Conservation (phyloP, 2,888 invertebrate species). For the Apamea epomidion region DNA sequence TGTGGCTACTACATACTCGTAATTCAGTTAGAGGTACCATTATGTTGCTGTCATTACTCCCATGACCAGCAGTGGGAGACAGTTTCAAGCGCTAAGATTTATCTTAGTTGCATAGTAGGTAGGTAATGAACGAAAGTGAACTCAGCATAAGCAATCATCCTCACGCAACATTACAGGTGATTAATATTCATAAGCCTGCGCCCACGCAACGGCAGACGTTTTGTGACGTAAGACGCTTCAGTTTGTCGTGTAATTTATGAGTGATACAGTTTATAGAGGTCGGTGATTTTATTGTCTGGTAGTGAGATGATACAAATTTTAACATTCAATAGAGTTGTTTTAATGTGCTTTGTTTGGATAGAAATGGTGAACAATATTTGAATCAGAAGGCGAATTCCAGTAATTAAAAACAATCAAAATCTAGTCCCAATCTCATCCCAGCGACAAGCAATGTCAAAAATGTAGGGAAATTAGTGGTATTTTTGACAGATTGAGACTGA, state of each 20-base stretch:
- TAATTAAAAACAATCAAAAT: too few relatives aligned
- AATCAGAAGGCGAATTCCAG: too few relatives aligned
- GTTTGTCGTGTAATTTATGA: slow-evolving; percentile 24
- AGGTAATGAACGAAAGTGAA: slow-evolving; percentile 23
- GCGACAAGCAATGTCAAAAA: too few relatives aligned
- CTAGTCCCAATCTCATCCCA: too few relatives aligned
- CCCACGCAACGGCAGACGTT: slow-evolving; percentile 30
- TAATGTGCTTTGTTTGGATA: background rate
- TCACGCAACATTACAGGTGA: slow-evolving; percentile 7
- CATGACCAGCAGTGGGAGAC: background rate
- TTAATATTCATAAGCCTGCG: slow-evolving; percentile 42
- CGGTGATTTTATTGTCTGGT: background rate
- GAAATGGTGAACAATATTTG: background rate
- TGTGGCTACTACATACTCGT: background rate
- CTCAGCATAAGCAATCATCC: slow-evolving; percentile 13
- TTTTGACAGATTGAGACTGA: too few relatives aligned
- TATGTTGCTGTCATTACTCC: background rate
- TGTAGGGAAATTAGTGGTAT: too few relatives aligned
- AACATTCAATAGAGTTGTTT: background rate
- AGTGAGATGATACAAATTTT: background rate
- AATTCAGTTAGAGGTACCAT: too few relatives aligned
- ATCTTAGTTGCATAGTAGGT: background rate
- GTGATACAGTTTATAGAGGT: slow-evolving; percentile 11
- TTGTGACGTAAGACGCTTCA: slow-evolving; percentile 27
- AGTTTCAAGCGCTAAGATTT: too few relatives aligned